A percentile compares a stretch with the other conserved stretches of the same genome.
Evolutionary conservation across 2,888 invertebrate genomes (phyloP).

Genomic region (Laspeyria flexula): DNA sequence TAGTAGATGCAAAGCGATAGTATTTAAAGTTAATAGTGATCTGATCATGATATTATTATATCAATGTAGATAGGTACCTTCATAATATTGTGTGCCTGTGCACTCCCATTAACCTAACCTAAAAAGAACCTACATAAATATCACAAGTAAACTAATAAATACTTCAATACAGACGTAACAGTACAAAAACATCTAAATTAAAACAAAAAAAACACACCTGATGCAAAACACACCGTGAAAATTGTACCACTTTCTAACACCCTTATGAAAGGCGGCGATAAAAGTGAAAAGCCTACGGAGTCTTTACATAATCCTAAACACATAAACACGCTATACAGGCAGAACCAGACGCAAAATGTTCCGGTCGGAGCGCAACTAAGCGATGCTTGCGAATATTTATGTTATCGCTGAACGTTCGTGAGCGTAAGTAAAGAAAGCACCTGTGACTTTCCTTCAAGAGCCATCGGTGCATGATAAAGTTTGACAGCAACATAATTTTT

Average conservation of each 20-base stretch:
- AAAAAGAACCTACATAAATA: too few relatives aligned
- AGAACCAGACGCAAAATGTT: background rate
- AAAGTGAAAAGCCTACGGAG: background rate
- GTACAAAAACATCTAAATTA: too few relatives aligned
- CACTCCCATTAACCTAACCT: too few relatives aligned
- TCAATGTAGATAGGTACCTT: too few relatives aligned
- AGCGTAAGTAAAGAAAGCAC: background rate
- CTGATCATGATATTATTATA: too few relatives aligned
- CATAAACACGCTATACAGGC: conserved; percentile 5
- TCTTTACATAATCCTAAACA: background rate
- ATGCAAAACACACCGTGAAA: background rate
- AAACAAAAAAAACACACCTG: background rate
- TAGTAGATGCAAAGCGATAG: too few relatives aligned
- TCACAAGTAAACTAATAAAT: too few relatives aligned
- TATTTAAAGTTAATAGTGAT: too few relatives aligned
- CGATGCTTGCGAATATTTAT: conserved; percentile 26
- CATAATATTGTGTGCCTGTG: too few relatives aligned
- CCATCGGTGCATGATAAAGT: background rate
- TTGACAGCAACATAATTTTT: too few relatives aligned
- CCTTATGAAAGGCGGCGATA: background rate
- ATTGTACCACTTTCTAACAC: background rate
- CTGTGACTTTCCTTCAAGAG: background rate
- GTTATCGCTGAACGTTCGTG: background rate
- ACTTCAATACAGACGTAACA: too few relatives aligned
- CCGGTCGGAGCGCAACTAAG: background rate